These are phyloP conservation scores for Syngnathus typhle DNA, from an alignment of 2,113 vertebrate genomes.

Conservation along the genomic window DNA sequence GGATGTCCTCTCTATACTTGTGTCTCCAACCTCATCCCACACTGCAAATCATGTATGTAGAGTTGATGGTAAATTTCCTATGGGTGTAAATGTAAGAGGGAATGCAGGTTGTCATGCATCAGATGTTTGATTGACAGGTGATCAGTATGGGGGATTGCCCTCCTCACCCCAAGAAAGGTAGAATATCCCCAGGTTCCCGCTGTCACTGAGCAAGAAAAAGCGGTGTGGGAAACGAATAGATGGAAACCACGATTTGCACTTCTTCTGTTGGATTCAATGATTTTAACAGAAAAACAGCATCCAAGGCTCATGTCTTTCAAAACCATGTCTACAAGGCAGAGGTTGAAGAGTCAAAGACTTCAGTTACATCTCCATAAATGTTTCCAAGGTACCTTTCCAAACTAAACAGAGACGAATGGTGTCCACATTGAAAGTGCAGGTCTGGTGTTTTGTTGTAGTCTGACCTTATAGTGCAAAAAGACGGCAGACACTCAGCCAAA, in stretches of 20 bases:
- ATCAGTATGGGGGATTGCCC: background rate
- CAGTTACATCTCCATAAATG: slow-evolving; percentile 16
- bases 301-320: slow-evolving; percentile 14
- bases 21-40: too few relatives aligned
- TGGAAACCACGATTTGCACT: slow-evolving; percentile 7
- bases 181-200: background rate
- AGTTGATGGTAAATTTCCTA: background rate
- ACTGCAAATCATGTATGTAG: too few relatives aligned
- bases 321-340: slow-evolving; percentile 9
- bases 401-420: slow-evolving; percentile 31
- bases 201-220: background rate
- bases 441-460: slow-evolving; percentile 25
- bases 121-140: background rate
- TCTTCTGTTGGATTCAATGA: slow-evolving; percentile 5
- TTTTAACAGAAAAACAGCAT: slow-evolving; percentile 17
- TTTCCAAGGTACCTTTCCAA: slow-evolving; percentile 52
- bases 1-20: too few relatives aligned
- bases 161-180: background rate
- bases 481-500: slow-evolving; percentile 59
- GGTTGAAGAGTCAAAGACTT: slow-evolving; percentile 15
- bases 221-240: background rate
- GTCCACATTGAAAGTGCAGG: slow-evolving; percentile 36
- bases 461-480: slow-evolving; percentile 44
- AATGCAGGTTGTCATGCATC: background rate
- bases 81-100: background rate